These are phyloP conservation scores for Stenchaetothrips biformis DNA, from an alignment of 2,888 invertebrate genomes.

Conservation along the genomic window DNA sequence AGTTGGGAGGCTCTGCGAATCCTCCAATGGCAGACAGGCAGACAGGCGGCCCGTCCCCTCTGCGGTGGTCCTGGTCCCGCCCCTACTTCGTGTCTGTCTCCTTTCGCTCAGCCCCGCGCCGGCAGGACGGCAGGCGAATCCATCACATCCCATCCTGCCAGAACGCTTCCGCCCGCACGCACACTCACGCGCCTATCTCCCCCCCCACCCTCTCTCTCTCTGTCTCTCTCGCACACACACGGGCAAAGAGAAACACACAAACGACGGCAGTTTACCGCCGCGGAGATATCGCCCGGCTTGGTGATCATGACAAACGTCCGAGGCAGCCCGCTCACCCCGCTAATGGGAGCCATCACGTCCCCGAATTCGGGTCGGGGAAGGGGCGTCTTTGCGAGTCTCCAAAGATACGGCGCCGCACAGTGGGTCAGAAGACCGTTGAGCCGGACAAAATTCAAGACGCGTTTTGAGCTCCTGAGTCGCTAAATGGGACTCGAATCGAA, in stretches of 20 bases:
- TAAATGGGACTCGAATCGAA: too few relatives aligned
- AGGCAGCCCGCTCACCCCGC: background rate
- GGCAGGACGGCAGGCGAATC: background rate
- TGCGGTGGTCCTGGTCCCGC: background rate
- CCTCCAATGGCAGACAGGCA: background rate
- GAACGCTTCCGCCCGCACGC: background rate
- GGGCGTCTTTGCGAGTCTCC: too few relatives aligned
- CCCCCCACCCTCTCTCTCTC: background rate
- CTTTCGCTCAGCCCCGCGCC: background rate
- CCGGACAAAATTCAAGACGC: too few relatives aligned
- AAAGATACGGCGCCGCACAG: too few relatives aligned
- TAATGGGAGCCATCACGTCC: background rate
- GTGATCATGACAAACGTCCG: conserved; percentile 8
- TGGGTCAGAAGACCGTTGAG: too few relatives aligned
- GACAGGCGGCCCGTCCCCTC: background rate
- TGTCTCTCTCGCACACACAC: background rate
- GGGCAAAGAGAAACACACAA: background rate
- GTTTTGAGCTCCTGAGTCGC: too few relatives aligned
- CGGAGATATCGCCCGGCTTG: background rate
- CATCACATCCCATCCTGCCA: background rate
- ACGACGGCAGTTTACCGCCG: background rate
- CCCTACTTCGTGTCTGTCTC: background rate
- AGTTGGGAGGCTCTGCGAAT: background rate
- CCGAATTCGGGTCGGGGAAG: too few relatives aligned
- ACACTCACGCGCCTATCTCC: background rate